A percentile compares a stretch with the other conserved stretches of the same genome.
These are phyloP conservation scores for Lacanobia wlatinum DNA, from an alignment of 2,888 invertebrate genomes.

Conservation along the genomic window DNA sequence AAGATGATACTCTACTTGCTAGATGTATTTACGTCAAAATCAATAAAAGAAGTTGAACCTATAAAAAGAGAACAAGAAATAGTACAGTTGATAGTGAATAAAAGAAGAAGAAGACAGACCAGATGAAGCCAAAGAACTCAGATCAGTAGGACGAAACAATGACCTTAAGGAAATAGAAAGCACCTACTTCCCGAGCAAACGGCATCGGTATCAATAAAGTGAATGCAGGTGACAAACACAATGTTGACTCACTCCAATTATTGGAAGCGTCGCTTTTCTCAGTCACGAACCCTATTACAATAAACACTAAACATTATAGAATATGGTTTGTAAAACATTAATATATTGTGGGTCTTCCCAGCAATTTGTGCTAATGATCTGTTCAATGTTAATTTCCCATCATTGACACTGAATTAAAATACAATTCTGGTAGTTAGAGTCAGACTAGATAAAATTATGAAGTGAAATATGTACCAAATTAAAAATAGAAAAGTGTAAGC, in stretches of 20 bases:
- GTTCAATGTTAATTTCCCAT: background rate
- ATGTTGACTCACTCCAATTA: conserved; percentile 29
- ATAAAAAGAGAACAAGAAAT: background rate
- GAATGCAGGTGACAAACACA: conserved; percentile 5
- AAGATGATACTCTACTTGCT: too few relatives aligned
- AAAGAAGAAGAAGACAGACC: background rate
- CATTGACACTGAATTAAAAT: background rate
- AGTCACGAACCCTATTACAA: conserved; percentile 16
- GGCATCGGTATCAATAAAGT: conserved; percentile 20
- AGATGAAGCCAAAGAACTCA: background rate
- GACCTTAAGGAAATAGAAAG: conserved; percentile 26
- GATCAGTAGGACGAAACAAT: background rate
- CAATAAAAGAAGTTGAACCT: too few relatives aligned
- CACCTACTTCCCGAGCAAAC: background rate
- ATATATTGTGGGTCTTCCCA: conserved; percentile 5
- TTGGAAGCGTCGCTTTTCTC: conserved; percentile 1
- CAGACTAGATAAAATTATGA: background rate
- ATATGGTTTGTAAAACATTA: background rate
- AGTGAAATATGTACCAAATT: too few relatives aligned
- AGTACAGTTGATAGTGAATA: background rate
- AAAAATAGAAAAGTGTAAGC: too few relatives aligned
- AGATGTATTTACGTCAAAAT: too few relatives aligned
- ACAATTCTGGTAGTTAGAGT: background rate
- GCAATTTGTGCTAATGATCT: background rate
- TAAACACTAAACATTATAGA: conserved; percentile 15